Percentiles rank a stretch among this genome's conserved stretches.
Evolutionary conservation across 2,797 vertebrate species (phyloP).

Genomic region (Diceros bicornis): DNA sequence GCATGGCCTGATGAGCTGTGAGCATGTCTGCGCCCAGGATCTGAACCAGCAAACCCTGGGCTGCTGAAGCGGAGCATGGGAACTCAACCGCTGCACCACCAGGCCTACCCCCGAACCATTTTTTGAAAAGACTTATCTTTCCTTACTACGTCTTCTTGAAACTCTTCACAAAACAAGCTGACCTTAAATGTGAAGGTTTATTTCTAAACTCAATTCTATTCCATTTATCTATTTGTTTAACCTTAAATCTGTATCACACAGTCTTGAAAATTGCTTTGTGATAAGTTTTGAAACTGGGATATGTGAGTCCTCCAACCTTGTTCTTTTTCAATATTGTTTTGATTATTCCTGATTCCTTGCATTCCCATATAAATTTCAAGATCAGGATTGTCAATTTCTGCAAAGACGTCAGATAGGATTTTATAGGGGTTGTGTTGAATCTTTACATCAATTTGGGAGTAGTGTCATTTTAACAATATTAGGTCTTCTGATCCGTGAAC

Average conservation of each 20-base stretch:
- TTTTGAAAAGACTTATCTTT: background rate
- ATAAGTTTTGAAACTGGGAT: background rate
- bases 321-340: background rate
- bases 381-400: background rate
- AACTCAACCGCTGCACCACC: too few relatives aligned
- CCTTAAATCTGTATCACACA: background rate
- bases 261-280: background rate
- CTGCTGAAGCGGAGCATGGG: too few relatives aligned
- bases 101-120: background rate
- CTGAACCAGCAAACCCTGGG: too few relatives aligned
- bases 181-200: background rate
- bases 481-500: background rate
- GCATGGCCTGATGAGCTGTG: too few relatives aligned
- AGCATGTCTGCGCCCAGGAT: too few relatives aligned
- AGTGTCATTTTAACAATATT: background rate
- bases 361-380: background rate
- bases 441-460: background rate
- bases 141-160: background rate
- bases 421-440: background rate
- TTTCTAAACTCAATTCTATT: background rate
- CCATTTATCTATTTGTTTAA: background rate
- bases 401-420: background rate
- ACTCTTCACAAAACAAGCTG: background rate
- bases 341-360: background rate
- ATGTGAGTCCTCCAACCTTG: background rate